Evolutionary conservation across 2,113 vertebrate genomes (phyloP), one percentile per base, ranked within the genome.

Genomic region (Lagenorhynchus albirostris): DNA sequence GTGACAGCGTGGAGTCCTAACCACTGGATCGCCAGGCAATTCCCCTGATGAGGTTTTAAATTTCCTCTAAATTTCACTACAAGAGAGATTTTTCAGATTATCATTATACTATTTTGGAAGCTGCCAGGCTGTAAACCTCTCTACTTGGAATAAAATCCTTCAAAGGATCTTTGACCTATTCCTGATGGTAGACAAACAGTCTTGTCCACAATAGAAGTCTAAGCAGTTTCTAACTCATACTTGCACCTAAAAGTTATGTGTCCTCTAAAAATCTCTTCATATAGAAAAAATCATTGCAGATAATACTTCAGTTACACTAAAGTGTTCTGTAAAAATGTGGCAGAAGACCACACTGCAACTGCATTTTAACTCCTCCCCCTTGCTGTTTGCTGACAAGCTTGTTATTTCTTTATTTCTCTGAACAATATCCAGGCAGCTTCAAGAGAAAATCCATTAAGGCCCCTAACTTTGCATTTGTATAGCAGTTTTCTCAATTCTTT

Each of bases 401-500:
- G 25, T 29, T 89, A 87, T 79, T 62, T 88, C 74, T 97, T 82
- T 93, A 91, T 86, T 65, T 91, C 84, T 97, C 97, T 96, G 96
- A 96, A 83, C 77, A 93, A 95, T 84, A 95, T 33, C 83, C 58
- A 94, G 50, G 63, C 73, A 96, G 82, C 85, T 97, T 87, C 58
- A 80, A 62, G 71, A 95, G 31, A 96, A 97, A 96, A 95, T 95
- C 82, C 82, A 23, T 65, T 92, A 93, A 96, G 82, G 11, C 18
- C 26, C 29, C 33, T 21, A 63, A 50, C 93, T 96, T 93, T 95
- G 65, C 90, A 95, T 96, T 95, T 97, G 96, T 91, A 95, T 94
- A 93, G 74, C 23, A 96, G 80, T 90, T 98, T 96, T 77, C 70
- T 96, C 55, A 96, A 20, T 95, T 95, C 94, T 93, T 97, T 60